Evolutionary conservation across 1,140 invertebrate genomes (phyloP).

Genomic region (Neomicropteryx cornuta): DNA sequence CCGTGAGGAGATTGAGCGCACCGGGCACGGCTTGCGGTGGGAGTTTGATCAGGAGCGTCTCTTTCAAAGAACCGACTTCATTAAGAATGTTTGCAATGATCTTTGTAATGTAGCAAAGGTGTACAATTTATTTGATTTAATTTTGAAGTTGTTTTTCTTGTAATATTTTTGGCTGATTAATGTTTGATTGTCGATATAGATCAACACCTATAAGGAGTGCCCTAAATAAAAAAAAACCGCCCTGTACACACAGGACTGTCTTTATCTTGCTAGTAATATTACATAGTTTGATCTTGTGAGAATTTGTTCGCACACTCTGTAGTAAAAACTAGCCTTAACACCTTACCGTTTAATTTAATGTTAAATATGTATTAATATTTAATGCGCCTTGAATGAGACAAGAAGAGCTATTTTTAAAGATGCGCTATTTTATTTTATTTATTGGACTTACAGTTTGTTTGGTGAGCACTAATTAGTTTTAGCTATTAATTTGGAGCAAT

Average conservation of each 20-base stretch:
- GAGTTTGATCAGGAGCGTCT: constrained; percentile 76
- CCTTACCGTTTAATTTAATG: too few relatives aligned
- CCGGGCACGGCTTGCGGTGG: constrained; percentile 74
- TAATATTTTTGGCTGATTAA: background rate
- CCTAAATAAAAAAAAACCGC: too few relatives aligned
- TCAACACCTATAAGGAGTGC: too few relatives aligned
- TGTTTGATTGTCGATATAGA: background rate
- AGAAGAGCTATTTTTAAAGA: background rate
- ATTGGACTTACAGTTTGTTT: too few relatives aligned
- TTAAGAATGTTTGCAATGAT: constrained; percentile 65
- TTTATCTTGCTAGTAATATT: constrained; percentile 3
- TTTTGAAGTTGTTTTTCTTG: background rate
- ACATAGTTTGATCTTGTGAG: too few relatives aligned
- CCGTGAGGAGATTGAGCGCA: constrained; percentile 67
- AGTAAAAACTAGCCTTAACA: too few relatives aligned
- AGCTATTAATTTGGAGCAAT: too few relatives aligned
- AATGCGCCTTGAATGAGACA: background rate
- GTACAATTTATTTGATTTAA: constrained; percentile 9
- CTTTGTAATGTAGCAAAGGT: constrained; percentile 63
- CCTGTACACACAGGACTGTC: too few relatives aligned
- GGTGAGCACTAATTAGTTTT: too few relatives aligned
- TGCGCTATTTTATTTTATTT: constrained; percentile 1
- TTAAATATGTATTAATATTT: constrained; percentile 1
- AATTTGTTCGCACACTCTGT: too few relatives aligned
- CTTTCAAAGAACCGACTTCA: constrained; percentile 76